Evolutionary conservation across 53 echinoderm and acorn worm species (phyloP).

Genomic region (Patiria pectinifera): DNA sequence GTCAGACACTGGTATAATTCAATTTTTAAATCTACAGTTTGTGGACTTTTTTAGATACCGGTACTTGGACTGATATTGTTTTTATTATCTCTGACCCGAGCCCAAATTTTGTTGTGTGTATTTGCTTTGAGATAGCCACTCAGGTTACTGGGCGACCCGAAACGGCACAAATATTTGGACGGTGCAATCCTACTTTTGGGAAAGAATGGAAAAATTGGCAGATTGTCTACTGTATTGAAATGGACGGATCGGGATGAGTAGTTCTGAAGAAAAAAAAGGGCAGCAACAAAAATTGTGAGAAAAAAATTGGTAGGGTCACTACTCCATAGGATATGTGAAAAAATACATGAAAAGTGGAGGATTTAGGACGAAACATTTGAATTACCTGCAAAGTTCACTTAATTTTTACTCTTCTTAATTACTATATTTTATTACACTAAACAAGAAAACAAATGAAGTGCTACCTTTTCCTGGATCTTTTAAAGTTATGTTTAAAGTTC

Average conservation of each 20-base stretch:
- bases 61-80: neutral
- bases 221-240: neutral
- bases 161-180: neutral
- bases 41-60: neutral
- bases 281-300: neutral
- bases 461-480: too few species aligned
- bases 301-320: neutral
- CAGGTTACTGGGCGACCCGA: neutral
- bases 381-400: too few species aligned
- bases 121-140: neutral
- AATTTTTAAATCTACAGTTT: conserved; percentile 7
- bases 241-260: neutral
- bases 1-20: neutral
- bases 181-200: neutral
- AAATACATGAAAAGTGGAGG: too few species aligned
- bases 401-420: too few species aligned
- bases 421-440: too few species aligned
- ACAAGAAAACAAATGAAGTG: too few species aligned
- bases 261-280: neutral
- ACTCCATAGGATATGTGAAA: too few species aligned
- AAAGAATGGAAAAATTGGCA: neutral
- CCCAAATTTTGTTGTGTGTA: neutral
- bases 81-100: neutral
- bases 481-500: too few species aligned
- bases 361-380: too few species aligned